Percentiles rank a stretch among this genome's conserved stretches.
Conservation (phyloP, 1,140 invertebrate species). For the Drosophila erecta region DNA sequence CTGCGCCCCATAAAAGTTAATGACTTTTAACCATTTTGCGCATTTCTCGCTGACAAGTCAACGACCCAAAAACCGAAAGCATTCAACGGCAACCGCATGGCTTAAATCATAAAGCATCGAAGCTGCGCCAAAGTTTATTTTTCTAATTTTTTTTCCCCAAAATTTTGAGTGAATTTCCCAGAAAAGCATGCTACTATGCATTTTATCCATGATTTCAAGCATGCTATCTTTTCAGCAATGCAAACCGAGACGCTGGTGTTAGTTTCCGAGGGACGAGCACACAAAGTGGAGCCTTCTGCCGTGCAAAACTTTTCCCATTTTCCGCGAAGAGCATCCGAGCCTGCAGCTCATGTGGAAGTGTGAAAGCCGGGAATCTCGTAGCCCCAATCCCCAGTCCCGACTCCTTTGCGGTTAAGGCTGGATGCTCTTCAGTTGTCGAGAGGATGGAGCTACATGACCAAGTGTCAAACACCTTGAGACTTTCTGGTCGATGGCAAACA, state of each 20-base stretch:
- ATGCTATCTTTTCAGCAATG: not conserved
- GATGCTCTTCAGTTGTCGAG: not conserved
- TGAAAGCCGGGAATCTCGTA: too few relatives aligned
- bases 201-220: too few relatives aligned
- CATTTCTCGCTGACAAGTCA: slow-evolving; percentile 61
- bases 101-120: slow-evolving; percentile 55
- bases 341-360: not conserved
- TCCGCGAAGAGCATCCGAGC: slow-evolving; percentile 8
- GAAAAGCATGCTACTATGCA: not conserved
- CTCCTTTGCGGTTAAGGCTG: slow-evolving; percentile 20
- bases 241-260: not conserved
- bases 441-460: slow-evolving; percentile 37
- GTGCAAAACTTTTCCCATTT: not conserved
- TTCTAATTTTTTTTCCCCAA: too few relatives aligned
- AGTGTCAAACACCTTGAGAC: slow-evolving; percentile 70
- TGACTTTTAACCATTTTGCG: slow-evolving; percentile 59
- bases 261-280: not conserved
- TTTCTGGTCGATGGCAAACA: slow-evolving; percentile 43
- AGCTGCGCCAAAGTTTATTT: too few relatives aligned
- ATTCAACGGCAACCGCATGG: slow-evolving; percentile 49
- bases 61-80: slow-evolving; percentile 61
- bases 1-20: slow-evolving; percentile 57
- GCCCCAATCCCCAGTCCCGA: not conserved
- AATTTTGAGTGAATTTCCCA: too few relatives aligned
- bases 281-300: not conserved